Evolutionary conservation across 2,797 vertebrate genomes (phyloP), one percentile per base, ranked within the genome.

Genomic region (Argyrosomus regius): DNA sequence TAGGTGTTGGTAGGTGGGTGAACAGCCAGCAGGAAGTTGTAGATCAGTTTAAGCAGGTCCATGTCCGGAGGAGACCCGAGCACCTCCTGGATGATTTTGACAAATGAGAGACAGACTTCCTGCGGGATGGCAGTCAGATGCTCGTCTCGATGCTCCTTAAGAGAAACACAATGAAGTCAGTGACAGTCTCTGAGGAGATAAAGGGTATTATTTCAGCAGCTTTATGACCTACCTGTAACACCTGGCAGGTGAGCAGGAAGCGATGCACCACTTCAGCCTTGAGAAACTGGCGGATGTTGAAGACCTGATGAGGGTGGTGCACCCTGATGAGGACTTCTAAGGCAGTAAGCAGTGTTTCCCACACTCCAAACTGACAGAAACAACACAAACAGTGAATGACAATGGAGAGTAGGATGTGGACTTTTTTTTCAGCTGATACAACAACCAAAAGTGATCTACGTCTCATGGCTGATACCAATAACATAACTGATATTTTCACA

Each of bases 1-100:
- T 99, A 99, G 89, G 98, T 99, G 93, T 99, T 99, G 78, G 98
- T 99, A 46, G 98, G 97, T 64, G 98, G 98, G 89, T 99, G 98
- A 80, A 99, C 97, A 14, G 98, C 97, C 91, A 99, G 92, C 73
- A 99, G 96, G 90, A 99, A 99, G 93, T 96, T 98, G 93, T 97
- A 99, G 90, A 99, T 95, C 76, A 99, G 78, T 56, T 93, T 96
- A 52, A 99, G 94, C 74, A 99, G 90, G 83, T 98, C 97, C 93
- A 99, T 88, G 87, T 99, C 98, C 12, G 98, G 98, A 74, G 98
- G 98, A 45, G 98, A 99, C 49, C 98, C 98, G 67, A 99, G 96
- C 1, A 99, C 97, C 93, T 99, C 98, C 92, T 99, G 97, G 94
- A 98, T 98, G 92, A 99, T 99, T 95, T 97, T 99, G 91, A 99